Conservation (phyloP, 2,113 vertebrate genomes). For the Mormyrus iriodes region DNA sequence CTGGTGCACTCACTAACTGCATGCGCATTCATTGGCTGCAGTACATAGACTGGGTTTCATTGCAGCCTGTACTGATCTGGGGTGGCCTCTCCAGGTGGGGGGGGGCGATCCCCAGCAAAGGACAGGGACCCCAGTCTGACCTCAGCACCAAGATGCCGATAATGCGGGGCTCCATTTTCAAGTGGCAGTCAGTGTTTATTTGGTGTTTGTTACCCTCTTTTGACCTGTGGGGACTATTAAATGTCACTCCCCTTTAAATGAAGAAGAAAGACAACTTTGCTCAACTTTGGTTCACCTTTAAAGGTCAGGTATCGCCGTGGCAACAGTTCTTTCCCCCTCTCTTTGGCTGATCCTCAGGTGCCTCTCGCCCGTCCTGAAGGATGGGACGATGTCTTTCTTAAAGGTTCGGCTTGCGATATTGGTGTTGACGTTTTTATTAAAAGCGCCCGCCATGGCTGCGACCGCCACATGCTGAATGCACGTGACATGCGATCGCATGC, state of each 20-base stretch:
- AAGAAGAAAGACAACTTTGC: constrained; percentile 65
- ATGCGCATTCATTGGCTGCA: neutral
- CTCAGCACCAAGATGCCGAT: constrained; percentile 28
- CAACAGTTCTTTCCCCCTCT: constrained; percentile 34
- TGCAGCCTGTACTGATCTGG: neutral
- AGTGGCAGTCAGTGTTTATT: constrained; percentile 54
- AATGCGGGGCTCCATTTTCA: constrained; percentile 48
- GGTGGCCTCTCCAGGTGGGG: neutral
- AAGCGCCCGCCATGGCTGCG: constrained; percentile 33
- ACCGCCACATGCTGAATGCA: constrained; percentile 35
- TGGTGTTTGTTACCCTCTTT: constrained; percentile 64
- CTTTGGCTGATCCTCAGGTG: neutral
- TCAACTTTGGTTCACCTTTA: constrained; percentile 58
- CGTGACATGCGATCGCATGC: constrained; percentile 39
- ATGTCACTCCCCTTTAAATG: constrained; percentile 65
- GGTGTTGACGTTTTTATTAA: constrained; percentile 55
- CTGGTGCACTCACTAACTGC: neutral
- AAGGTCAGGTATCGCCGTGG: constrained; percentile 59
- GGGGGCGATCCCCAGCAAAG: neutral
- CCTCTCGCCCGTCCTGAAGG: constrained; percentile 22
- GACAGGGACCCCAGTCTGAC: neutral
- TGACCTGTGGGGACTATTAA: constrained; percentile 67
- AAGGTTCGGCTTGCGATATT: constrained; percentile 45
- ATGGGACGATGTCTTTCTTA: constrained; percentile 35
- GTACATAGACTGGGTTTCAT: neutral